phyloP scores from a whole-genome alignment of 2,888 invertebrate species.

The Priapulus caudatus region DNA sequence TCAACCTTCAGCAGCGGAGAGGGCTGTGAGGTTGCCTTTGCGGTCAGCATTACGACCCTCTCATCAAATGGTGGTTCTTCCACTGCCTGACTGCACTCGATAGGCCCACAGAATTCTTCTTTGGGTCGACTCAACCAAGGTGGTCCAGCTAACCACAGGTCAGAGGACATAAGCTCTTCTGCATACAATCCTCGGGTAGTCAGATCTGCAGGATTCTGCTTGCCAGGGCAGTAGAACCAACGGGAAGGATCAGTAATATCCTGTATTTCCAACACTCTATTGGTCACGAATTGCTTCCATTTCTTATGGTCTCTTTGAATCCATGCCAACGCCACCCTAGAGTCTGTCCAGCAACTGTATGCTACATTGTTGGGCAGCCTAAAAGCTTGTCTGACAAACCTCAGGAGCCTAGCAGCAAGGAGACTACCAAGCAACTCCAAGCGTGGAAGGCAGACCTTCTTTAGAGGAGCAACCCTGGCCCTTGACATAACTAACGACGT shows the following conservation, averaged over 20 bases:
- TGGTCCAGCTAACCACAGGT: not conserved
- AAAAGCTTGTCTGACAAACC: not conserved
- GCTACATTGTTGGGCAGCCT: not conserved
- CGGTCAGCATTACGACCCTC: no score
- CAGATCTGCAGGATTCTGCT: not conserved
- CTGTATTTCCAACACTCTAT: not conserved
- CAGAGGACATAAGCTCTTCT: not conserved
- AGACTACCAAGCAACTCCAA: constrained; percentile 3
- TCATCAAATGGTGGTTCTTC: not conserved
- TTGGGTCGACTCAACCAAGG: not conserved
- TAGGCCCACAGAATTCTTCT: not conserved
- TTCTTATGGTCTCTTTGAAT: not conserved
- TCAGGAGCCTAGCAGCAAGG: not conserved
- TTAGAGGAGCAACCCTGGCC: not conserved
- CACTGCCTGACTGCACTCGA: not conserved
- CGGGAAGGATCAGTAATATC: not conserved
- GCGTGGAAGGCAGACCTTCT: not conserved
- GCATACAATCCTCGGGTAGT: not conserved
- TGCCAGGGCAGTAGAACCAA: not conserved
- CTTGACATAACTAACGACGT: not conserved
- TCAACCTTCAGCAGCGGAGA: no score
- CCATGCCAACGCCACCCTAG: not conserved
- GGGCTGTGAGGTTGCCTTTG: no score
- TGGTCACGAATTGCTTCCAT: not conserved
- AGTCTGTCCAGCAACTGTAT: not conserved